These are phyloP conservation scores for Pseudocheirus occidentalis DNA, from an alignment of 2,797 vertebrate genomes.

Conservation along the genomic window DNA sequence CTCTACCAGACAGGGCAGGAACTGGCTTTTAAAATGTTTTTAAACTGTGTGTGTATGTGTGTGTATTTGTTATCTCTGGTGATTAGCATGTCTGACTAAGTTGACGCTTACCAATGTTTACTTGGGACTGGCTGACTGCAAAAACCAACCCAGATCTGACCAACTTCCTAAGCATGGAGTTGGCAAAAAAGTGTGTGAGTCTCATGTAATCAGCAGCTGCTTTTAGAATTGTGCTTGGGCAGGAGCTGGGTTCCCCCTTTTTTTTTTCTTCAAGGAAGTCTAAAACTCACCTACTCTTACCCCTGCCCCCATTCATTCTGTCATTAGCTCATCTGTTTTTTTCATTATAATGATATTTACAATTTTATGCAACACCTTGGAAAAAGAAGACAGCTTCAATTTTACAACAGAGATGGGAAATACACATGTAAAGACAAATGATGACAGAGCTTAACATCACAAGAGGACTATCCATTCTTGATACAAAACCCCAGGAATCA, in stretches of 20 bases:
- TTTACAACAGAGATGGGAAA: too few species aligned
- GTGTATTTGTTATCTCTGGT: not conserved
- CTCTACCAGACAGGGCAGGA: not conserved
- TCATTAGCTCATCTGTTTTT: not conserved
- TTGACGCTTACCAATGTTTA: not conserved
- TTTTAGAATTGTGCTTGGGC: not conserved
- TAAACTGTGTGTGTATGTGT: not conserved
- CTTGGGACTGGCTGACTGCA: not conserved
- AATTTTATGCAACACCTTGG: too few species aligned
- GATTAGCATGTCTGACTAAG: not conserved
- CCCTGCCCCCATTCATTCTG: not conserved
- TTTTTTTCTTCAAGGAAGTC: not conserved
- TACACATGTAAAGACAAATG: too few species aligned
- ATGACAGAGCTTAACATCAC: too few species aligned
- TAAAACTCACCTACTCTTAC: not conserved
- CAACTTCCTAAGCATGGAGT: not conserved
- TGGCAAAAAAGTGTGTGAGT: not conserved
- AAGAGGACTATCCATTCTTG: conserved; percentile 49
- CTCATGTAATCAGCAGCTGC: not conserved
- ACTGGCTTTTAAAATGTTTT: not conserved
- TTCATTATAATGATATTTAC: too few species aligned
- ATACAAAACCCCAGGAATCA: too few species aligned
- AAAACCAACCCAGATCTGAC: not conserved
- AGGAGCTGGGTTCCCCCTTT: not conserved
- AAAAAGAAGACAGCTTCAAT: too few species aligned